These are phyloP conservation scores for Quadroppia sp. DNA, from an alignment of 2,888 invertebrate genomes.

Conservation along the genomic window DNA sequence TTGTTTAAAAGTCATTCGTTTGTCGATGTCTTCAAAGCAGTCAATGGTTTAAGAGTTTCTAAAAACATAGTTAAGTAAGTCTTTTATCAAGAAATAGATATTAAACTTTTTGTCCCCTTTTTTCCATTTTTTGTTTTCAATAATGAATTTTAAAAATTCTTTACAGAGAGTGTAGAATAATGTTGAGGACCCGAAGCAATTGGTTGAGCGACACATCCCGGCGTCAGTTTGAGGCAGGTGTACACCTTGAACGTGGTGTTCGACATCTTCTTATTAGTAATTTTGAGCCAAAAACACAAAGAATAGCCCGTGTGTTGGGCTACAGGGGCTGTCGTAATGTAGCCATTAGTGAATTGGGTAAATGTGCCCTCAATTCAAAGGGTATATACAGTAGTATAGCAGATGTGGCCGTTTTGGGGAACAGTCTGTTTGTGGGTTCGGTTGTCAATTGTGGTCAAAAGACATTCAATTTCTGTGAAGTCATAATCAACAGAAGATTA, in stretches of 20 bases:
- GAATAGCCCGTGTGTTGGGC: slow-evolving; percentile 27
- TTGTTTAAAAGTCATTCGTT: neutral
- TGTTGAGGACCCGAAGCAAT: neutral
- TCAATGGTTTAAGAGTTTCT: neutral
- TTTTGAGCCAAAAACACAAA: slow-evolving; percentile 34
- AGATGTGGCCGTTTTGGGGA: neutral
- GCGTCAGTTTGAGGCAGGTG: slow-evolving; percentile 32
- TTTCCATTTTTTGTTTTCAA: neutral
- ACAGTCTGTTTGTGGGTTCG: neutral
- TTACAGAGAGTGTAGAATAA: neutral
- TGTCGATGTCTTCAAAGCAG: neutral
- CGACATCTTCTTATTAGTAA: slow-evolving; percentile 35
- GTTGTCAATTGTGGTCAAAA: neutral
- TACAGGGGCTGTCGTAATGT: slow-evolving; percentile 22
- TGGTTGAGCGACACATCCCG: slow-evolving; percentile 32
- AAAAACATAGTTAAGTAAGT: neutral
- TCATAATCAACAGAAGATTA: neutral
- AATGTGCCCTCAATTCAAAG: neutral
- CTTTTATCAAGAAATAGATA: neutral
- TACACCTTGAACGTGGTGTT: slow-evolving; percentile 29
- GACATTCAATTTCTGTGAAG: neutral
- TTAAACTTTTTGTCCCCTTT: too few relatives aligned
- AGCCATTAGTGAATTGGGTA: neutral
- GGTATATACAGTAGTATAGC: neutral
- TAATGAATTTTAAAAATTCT: neutral